Base-by-base conservation (phyloP, 2,888 invertebrate genomes). In the Galerucella nymphaeae region DNA sequence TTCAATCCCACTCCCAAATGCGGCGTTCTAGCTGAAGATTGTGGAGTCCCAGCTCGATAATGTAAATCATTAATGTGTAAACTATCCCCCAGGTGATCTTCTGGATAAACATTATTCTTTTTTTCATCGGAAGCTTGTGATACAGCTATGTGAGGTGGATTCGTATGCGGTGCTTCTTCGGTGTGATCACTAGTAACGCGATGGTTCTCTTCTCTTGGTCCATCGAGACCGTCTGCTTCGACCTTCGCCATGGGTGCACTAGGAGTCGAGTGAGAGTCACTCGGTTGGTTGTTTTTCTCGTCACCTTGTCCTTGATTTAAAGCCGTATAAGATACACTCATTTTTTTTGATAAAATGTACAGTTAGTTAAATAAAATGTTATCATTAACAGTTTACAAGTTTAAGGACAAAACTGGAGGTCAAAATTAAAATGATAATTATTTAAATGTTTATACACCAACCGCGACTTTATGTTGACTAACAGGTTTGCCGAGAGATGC, bases 1-100 rank as follows among this genome's bases (percentile, higher is more conserved):
- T 30, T 78, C 78, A 80, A 82, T 41, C 70, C 71, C 41, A 76
- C 53, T 53, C 53, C 53, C 16, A 16, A 10, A 18, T 16, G 10
- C 9, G 18, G 53, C 18, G 53, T 18, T 18, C 53, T 53, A 53
- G 8, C 6, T 48, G 48, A 48, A n/a, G 48, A 48, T 48, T 38
- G 30, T 38, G 53, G 53, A 8, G 18, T 53, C 10, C 53, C 16
- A 18, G 53, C 2, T 53, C 53, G n/a, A 9, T 53, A 53, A 53
- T 53, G 53, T 11, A 53, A 18, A 53, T 18, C 53, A 18, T 16
- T 53, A 2, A 16, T 10, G 18, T 53, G 8, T 9, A 53, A 53
- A 53, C 16, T 1, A 53, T 18, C 16, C 9, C 53, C 42, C 16
- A 42, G 11, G 3, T 42, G 41, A 2, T 62, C 61, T 16, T 62